Evolutionary conservation across 2,113 vertebrate species (phyloP).

Genomic region (Aldabrachelys gigantea): DNA sequence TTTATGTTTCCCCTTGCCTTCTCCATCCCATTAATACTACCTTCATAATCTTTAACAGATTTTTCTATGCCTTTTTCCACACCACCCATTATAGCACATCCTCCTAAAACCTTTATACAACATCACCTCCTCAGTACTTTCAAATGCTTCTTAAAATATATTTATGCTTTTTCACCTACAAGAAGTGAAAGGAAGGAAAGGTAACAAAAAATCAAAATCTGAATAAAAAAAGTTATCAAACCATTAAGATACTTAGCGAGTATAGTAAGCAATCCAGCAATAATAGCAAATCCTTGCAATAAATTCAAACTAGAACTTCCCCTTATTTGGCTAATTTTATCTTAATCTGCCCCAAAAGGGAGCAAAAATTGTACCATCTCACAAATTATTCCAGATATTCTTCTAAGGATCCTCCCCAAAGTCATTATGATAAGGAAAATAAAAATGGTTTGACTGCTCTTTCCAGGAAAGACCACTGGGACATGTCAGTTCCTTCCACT

Average conservation of each 20-base stretch:
- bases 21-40: accelerated
- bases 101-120: neutral
- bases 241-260: slow-evolving; percentile 3
- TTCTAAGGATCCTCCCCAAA: slow-evolving; percentile 4
- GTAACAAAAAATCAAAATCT: neutral
- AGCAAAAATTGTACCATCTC: slow-evolving; percentile 23
- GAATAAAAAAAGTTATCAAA: neutral
- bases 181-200: neutral
- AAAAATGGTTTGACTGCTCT: neutral
- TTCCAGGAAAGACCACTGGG: slow-evolving; percentile 1
- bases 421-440: slow-evolving; percentile 32
- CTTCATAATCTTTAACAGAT: neutral
- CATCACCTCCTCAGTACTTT: neutral
- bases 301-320: slow-evolving; percentile 3
- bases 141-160: neutral
- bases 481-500: neutral
- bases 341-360: slow-evolving; percentile 28
- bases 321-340: neutral
- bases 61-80: neutral
- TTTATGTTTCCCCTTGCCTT: neutral
- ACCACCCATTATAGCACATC: accelerated
- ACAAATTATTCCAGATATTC: slow-evolving; percentile 16
- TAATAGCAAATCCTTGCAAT: slow-evolving; percentile 28
- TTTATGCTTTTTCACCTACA: neutral
- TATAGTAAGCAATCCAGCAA: neutral